Evolutionary conservation across 92 coral and sea anemone genomes (phyloP).

Genomic region (Actinostola sp.): DNA sequence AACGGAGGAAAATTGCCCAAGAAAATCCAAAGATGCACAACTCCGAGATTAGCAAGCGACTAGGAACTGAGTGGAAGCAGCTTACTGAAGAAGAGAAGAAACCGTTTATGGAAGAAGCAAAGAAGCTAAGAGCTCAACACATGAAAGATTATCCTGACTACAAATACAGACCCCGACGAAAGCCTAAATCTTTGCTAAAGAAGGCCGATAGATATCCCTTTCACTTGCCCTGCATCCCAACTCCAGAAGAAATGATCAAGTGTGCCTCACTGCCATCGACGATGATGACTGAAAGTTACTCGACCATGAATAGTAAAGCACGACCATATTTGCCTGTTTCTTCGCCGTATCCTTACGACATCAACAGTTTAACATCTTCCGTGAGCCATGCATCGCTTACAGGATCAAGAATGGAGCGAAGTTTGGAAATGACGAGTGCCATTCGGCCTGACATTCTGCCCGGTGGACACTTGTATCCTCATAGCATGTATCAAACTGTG

Average conservation of each 20-base stretch:
- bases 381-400: constrained; percentile 63
- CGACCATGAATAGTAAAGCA: constrained; percentile 66
- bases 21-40: constrained; percentile 99
- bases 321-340: constrained; percentile 87
- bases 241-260: constrained; percentile 87
- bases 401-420: constrained; percentile 79
- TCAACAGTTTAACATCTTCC: constrained; percentile 53
- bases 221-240: constrained; percentile 90
- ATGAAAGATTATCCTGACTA: constrained; percentile 99
- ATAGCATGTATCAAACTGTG: constrained; percentile 77
- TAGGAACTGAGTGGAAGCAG: constrained; percentile 97
- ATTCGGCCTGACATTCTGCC: constrained; percentile 88
- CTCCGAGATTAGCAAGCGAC: constrained; percentile 97
- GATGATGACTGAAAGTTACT: constrained; percentile 73
- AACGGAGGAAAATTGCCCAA: constrained; percentile 98
- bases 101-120: constrained; percentile 97
- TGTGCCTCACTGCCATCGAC: constrained; percentile 74
- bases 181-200: constrained; percentile 97
- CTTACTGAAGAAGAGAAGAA: constrained; percentile 90
- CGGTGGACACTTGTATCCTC: constrained; percentile 78
- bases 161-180: constrained; percentile 96
- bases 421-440: constrained; percentile 84
- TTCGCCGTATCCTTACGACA: constrained; percentile 70
- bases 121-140: constrained; percentile 90
- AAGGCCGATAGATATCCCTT: constrained; percentile 96